These are phyloP conservation scores for Noctuana brunneofusca DNA, from an alignment of 2,888 invertebrate genomes.

Conservation along the genomic window DNA sequence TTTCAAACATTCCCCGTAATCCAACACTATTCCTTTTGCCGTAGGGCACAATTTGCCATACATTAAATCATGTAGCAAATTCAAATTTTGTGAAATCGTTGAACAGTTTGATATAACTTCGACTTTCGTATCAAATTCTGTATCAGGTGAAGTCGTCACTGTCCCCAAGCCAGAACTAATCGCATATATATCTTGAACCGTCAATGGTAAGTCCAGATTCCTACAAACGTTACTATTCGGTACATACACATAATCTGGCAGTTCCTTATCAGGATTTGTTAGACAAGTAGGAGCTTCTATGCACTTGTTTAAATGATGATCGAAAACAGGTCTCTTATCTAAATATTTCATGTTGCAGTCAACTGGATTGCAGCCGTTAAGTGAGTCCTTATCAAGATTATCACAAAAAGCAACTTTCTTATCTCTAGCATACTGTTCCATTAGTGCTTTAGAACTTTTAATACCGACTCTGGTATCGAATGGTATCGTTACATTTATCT, in stretches of 20 bases:
- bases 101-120: conserved; percentile 59
- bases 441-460: conserved; percentile 38
- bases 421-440: conserved; percentile 44
- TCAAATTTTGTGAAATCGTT: conserved; percentile 66
- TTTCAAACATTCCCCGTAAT: conserved; percentile 49
- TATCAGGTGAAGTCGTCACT: conserved; percentile 42
- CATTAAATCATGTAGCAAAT: conserved; percentile 57
- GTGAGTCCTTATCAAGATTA: conserved; percentile 56
- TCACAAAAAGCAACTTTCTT: conserved; percentile 48
- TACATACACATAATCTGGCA: conserved; percentile 60
- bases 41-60: conserved; percentile 55
- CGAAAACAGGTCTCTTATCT: conserved; percentile 55
- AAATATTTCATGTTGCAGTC: conserved; percentile 65
- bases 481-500: conserved; percentile 47
- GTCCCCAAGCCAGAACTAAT: conserved; percentile 59
- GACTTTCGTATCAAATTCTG: conserved; percentile 40
- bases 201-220: conserved; percentile 55
- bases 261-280: conserved; percentile 45
- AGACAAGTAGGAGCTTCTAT: conserved; percentile 51
- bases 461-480: conserved; percentile 56
- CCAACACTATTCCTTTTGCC: conserved; percentile 43
- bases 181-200: conserved; percentile 58
- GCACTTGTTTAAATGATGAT: conserved; percentile 49
- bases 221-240: conserved; percentile 60
- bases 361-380: conserved; percentile 57